phyloP scores from a whole-genome alignment of 2,888 invertebrate species.

The Saturnia pavonia region DNA sequence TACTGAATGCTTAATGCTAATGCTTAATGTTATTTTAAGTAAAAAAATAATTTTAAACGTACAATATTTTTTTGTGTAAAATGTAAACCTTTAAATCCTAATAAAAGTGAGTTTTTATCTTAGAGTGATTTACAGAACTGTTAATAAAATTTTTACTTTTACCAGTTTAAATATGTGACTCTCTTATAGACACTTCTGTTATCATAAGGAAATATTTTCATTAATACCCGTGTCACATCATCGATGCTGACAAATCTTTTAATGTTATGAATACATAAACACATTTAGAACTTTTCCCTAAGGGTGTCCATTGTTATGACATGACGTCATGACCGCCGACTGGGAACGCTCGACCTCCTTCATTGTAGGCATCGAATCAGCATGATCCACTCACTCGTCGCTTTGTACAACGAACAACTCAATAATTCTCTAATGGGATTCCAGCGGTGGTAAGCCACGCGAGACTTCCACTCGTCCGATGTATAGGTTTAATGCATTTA shows the following conservation, averaged over 20 bases:
- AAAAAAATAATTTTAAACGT: no score
- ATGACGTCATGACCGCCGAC: slow-evolving; percentile 33
- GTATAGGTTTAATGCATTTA: slow-evolving; percentile 52
- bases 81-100: no score
- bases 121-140: neutral
- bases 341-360: slow-evolving; percentile 40
- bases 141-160: neutral
- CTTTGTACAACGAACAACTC: slow-evolving; percentile 66
- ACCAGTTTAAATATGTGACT: neutral
- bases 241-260: slow-evolving; percentile 19
- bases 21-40: no score
- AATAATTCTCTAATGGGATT: slow-evolving; percentile 77
- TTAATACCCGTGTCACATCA: neutral
- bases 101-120: no score
- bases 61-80: no score
- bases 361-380: slow-evolving; percentile 54
- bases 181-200: neutral
- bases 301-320: slow-evolving; percentile 43
- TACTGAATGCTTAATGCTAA: neutral
- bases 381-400: slow-evolving; percentile 49
- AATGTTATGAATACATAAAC: slow-evolving; percentile 28
- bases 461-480: slow-evolving; percentile 56
- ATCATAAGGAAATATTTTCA: neutral
- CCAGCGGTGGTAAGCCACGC: slow-evolving; percentile 66
- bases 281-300: slow-evolving; percentile 44